These are phyloP conservation scores for Euspilapteryx auroguttella DNA, from an alignment of 2,888 invertebrate genomes.

Conservation along the genomic window DNA sequence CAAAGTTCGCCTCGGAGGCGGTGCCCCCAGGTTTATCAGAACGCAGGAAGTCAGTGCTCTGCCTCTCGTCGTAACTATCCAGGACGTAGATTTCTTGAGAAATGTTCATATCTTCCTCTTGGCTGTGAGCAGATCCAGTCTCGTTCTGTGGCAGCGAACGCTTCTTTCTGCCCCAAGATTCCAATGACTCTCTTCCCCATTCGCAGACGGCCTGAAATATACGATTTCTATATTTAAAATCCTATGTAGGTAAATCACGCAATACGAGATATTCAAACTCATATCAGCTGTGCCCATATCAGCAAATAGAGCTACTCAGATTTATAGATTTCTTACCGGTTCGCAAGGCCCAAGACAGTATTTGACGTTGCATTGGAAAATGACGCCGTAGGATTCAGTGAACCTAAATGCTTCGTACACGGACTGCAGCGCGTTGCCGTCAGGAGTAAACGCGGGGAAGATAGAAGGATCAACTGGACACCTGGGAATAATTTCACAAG, in stretches of 20 bases:
- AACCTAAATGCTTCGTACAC: constrained; percentile 94
- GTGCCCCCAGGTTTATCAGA: constrained; percentile 69
- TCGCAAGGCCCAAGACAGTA: constrained; percentile 94
- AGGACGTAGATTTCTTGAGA: constrained; percentile 92
- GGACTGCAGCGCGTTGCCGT: constrained; percentile 88
- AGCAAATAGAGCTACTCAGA: not conserved
- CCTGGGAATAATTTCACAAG: too few species aligned
- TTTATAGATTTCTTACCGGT: constrained; percentile 63
- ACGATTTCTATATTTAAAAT: too few species aligned
- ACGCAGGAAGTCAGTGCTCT: constrained; percentile 77
- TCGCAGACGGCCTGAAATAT: constrained; percentile 79
- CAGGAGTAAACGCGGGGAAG: constrained; percentile 90
- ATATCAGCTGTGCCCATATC: too few species aligned
- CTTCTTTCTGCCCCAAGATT: constrained; percentile 89
- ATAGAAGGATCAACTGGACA: constrained; percentile 93
- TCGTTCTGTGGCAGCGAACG: constrained; percentile 67
- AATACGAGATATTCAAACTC: too few species aligned
- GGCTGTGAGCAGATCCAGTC: constrained; percentile 64
- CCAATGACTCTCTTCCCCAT: constrained; percentile 87
- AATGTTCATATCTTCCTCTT: constrained; percentile 86
- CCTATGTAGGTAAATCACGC: too few species aligned
- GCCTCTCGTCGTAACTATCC: constrained; percentile 88
- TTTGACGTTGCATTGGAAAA: constrained; percentile 96
- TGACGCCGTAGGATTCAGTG: constrained; percentile 94
- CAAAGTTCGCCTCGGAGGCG: constrained; percentile 67